Evolutionary conservation across 2,888 invertebrate species (phyloP).

Genomic region (Chrysolina haemoptera): DNA sequence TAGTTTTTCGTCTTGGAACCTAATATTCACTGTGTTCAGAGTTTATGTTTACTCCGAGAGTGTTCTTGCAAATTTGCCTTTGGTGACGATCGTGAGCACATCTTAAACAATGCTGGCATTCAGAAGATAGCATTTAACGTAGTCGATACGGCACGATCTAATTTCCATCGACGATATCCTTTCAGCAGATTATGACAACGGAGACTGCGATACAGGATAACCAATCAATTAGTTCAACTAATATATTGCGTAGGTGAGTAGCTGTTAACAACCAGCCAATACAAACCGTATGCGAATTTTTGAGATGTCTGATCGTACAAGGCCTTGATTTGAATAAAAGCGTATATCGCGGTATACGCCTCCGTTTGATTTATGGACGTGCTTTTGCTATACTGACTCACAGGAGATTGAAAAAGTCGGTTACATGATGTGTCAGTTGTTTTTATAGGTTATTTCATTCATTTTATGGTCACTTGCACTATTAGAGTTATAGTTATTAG

Average conservation of each 20-base stretch:
- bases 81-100: too few relatives aligned
- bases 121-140: background rate
- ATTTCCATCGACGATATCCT: background rate
- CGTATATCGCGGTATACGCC: slow-evolving; percentile 8
- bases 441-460: too few relatives aligned
- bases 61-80: too few relatives aligned
- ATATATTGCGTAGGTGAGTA: slow-evolving; percentile 14
- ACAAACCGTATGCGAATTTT: slow-evolving; percentile 51
- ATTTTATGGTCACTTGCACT: too few relatives aligned
- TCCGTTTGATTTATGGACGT: background rate
- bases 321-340: slow-evolving; percentile 29
- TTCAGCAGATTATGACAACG: background rate
- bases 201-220: background rate
- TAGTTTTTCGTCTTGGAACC: too few relatives aligned
- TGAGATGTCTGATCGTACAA: slow-evolving; percentile 37
- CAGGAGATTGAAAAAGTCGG: background rate
- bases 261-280: slow-evolving; percentile 38
- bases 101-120: background rate
- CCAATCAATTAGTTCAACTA: background rate
- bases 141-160: background rate
- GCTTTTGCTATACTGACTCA: background rate
- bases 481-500: too few relatives aligned
- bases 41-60: too few relatives aligned
- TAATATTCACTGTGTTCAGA: too few relatives aligned
- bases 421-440: too few relatives aligned